Evolutionary conservation across 1,140 invertebrate genomes (phyloP).

Genomic region (Papilio polyxenes): DNA sequence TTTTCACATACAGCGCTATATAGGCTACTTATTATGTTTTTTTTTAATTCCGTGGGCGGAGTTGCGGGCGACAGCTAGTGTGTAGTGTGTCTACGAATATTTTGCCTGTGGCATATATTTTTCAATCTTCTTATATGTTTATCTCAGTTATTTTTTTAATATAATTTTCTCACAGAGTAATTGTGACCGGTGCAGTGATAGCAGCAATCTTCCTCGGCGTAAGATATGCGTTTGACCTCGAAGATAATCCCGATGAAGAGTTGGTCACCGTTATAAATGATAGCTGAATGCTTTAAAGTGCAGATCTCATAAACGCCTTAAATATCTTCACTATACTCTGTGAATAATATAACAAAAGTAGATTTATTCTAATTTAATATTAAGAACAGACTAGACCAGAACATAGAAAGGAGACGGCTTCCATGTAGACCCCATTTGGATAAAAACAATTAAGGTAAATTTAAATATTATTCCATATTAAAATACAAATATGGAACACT

Average conservation of each 20-base stretch:
- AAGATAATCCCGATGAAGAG: neutral
- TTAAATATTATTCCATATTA: no score
- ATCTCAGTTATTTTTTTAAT: neutral
- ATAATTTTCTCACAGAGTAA: neutral
- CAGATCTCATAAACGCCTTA: neutral
- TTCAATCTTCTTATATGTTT: neutral
- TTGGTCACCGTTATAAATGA: neutral
- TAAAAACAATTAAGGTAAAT: no score
- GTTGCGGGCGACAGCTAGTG: no score
- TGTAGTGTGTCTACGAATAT: no score
- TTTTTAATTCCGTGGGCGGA: no score
- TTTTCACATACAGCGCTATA: no score
- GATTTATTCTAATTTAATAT: neutral
- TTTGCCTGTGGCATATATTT: no score
- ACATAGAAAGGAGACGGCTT: no score
- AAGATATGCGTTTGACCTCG: neutral
- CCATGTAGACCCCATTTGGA: no score
- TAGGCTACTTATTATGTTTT: no score
- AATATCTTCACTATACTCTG: neutral
- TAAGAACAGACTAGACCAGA: neutral
- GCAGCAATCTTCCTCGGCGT: constrained; percentile 5
- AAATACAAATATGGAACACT: no score
- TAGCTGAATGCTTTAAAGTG: neutral
- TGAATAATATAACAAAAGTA: neutral
- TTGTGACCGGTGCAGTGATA: constrained; percentile 3